phyloP scores from a whole-genome alignment of 2,797 vertebrate species.

The Typhlichthys subterraneus region DNA sequence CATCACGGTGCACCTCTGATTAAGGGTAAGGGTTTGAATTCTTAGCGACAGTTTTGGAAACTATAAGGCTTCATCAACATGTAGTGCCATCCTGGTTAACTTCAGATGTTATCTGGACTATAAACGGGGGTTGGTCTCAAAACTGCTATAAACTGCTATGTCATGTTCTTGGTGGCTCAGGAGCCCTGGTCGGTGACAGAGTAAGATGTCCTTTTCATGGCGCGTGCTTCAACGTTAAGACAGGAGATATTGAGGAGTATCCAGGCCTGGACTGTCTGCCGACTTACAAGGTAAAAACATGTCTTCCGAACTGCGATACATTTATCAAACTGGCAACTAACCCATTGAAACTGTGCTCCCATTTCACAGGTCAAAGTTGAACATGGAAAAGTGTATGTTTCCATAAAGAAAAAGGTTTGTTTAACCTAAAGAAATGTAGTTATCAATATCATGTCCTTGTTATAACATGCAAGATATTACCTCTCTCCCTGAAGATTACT shows the following conservation, averaged over 20 bases:
- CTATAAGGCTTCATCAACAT: too few relatives aligned
- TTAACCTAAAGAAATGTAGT: background rate
- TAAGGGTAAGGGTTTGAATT: slow-evolving; percentile 76
- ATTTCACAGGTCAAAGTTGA: slow-evolving; percentile 80
- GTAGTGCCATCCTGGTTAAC: too few relatives aligned
- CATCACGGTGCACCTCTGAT: slow-evolving; percentile 83
- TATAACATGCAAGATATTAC: background rate
- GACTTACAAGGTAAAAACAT: slow-evolving; percentile 78
- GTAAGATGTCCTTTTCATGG: slow-evolving; percentile 89
- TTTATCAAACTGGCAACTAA: background rate
- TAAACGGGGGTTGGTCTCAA: background rate
- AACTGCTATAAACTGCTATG: background rate
- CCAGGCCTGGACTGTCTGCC: slow-evolving; percentile 84
- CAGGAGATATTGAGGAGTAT: slow-evolving; percentile 90
- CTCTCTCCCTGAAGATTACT: slow-evolving; percentile 53
- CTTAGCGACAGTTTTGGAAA: background rate
- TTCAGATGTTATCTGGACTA: too few relatives aligned
- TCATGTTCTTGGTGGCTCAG: slow-evolving; percentile 54
- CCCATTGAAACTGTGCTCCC: background rate
- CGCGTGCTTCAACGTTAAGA: slow-evolving; percentile 85
- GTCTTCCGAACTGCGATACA: too few relatives aligned
- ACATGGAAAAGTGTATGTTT: slow-evolving; percentile 80
- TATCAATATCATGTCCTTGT: background rate
- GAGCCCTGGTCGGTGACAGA: slow-evolving; percentile 76
- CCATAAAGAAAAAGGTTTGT: slow-evolving; percentile 79